Conservation (phyloP, 2,888 invertebrate genomes). For the Ectobius pallidus region DNA sequence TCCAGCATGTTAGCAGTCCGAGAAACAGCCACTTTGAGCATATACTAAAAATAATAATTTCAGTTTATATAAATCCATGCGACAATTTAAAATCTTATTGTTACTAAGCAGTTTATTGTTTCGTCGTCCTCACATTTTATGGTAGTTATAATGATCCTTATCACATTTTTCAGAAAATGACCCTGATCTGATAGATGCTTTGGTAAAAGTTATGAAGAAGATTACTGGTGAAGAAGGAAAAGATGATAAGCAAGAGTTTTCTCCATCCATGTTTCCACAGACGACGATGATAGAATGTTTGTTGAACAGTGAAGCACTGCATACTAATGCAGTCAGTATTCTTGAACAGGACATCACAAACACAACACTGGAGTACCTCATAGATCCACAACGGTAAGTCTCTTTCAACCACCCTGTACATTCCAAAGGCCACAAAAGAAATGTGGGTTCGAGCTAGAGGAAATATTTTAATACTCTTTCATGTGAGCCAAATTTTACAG, state of each 20-base stretch:
- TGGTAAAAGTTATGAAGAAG: slow-evolving; percentile 45
- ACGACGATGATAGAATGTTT: slow-evolving; percentile 49
- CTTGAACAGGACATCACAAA: slow-evolving; percentile 49
- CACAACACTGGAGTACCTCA: slow-evolving; percentile 50
- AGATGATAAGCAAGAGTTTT: slow-evolving; percentile 46
- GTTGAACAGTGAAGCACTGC: slow-evolving; percentile 45
- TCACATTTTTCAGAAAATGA: slow-evolving; percentile 2
- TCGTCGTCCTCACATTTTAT: neutral
- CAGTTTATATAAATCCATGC: no score
- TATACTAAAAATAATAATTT: neutral
- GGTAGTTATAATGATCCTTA: neutral
- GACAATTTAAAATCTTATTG: neutral
- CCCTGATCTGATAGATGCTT: neutral
- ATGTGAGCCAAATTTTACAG: no score
- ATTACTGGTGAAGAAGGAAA: slow-evolving; percentile 47
- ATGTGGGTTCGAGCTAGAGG: no score
- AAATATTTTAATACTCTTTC: no score
- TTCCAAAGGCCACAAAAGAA: no score
- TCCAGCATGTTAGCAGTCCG: no score
- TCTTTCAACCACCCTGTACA: no score
- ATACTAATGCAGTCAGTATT: slow-evolving; percentile 44
- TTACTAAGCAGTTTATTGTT: no score
- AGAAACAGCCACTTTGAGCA: neutral
- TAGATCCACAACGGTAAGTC: slow-evolving; percentile 51
- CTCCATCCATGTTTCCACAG: slow-evolving; percentile 51